Percentiles rank a stretch among this genome's conserved stretches.
These are phyloP conservation scores for Dendrocincla tyrannina DNA, from an alignment of 2,797 vertebrate genomes.

Conservation along the genomic window DNA sequence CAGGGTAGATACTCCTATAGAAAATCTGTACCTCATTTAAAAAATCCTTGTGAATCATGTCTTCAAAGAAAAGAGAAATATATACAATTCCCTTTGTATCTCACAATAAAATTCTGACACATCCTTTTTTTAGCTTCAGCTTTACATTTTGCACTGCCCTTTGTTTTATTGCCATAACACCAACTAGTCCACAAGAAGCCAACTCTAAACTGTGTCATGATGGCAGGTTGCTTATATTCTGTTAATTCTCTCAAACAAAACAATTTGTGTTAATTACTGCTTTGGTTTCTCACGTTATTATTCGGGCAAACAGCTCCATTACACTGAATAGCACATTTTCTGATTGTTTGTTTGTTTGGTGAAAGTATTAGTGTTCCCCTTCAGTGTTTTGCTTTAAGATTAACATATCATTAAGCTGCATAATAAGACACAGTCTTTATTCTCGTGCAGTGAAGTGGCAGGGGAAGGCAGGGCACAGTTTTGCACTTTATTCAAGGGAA, in stretches of 20 bases:
- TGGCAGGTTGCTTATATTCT: background rate
- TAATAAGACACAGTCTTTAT: background rate
- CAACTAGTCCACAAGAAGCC: background rate
- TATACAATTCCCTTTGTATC: background rate
- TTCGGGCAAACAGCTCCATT: background rate
- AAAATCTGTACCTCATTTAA: background rate
- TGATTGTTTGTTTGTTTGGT: constrained; percentile 5
- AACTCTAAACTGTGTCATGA: background rate
- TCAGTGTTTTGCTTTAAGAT: constrained; percentile 23
- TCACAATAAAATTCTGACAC: background rate
- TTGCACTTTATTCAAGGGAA: background rate
- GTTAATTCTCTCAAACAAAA: background rate
- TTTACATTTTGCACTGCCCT: background rate
- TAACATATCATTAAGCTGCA: constrained; percentile 3
- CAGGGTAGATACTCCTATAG: rapidly evolving
- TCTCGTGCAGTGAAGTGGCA: background rate
- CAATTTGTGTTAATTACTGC: constrained; percentile 20
- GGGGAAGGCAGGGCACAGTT: background rate
- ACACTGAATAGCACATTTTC: background rate
- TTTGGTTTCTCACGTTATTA: background rate
- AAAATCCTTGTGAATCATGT: background rate
- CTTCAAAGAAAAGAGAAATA: background rate
- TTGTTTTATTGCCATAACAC: background rate
- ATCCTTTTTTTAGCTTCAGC: background rate
- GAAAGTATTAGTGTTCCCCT: background rate